Base-by-base conservation (phyloP, 2,113 vertebrate species). In the Rhipidura dahli region DNA sequence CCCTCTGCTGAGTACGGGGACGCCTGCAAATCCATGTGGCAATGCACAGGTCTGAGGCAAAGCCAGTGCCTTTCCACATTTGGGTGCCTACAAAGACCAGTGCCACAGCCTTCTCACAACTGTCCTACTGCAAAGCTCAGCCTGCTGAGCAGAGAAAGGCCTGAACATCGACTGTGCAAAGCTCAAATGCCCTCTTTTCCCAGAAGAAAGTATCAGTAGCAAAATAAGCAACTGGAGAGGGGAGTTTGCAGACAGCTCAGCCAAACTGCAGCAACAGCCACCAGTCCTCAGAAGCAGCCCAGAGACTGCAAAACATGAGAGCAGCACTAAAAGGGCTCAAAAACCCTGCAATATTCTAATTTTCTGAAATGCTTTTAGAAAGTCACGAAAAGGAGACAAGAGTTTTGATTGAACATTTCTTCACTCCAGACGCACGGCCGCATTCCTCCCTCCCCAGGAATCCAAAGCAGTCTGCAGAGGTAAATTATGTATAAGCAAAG, bases 401-500 rank as follows among this genome's bases (percentile, higher is more conserved):
- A 66, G 44, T 22, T 71, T 56, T 68, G 64, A 93, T 13, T n/a
- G 47, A 94, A 64, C 12, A 14, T 50, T 80, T 86, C 54, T 80
- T 83, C 65, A 20, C 53, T 72, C 77, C 75, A 57, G 42, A 51
- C 4, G 10, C 44, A 28, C 0, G 1, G 61, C 3, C 56, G 23
- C 76, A 42, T 69, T 94, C 80, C 39, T 90, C 39, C 42, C 63
- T 83, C 82, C 84, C 72, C 83, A 90, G 80, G 60, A 95, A 95
- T 84, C 78, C 88, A 71, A 75, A 79, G 75, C 53, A 42, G 18
- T 33, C 76, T 57, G 86, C 44, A 37, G 54, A 91, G 78, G 86
- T 93, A 81, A 93, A 96, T 87, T 71, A 94, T 68, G 26, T 28
- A 88, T 63, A 78, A 56, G 60, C n/a, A 84, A 90, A 90, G 86